These are phyloP conservation scores for Corythornis cristatus DNA, from an alignment of 2,113 vertebrate species.

Conservation along the genomic window DNA sequence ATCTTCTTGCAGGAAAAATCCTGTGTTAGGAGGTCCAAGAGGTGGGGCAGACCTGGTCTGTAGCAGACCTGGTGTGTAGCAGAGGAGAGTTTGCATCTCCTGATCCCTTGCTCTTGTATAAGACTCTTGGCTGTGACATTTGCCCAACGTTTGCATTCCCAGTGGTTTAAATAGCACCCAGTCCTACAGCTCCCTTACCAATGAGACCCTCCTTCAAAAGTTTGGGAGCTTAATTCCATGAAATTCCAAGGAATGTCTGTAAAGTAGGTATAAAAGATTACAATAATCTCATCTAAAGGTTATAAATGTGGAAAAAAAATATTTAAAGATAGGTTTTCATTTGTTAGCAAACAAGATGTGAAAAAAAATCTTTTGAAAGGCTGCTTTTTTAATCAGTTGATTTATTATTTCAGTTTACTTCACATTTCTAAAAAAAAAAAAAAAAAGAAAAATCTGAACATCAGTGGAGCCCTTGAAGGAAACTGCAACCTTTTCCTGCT, in stretches of 20 bases:
- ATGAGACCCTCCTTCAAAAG: background rate
- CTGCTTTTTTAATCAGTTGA: background rate
- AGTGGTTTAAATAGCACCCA: background rate
- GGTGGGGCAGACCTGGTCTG: background rate
- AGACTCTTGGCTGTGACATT: background rate
- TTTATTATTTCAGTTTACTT: background rate
- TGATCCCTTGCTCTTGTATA: background rate
- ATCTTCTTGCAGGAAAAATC: background rate
- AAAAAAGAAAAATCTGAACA: background rate
- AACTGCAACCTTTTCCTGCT: constrained; percentile 3
- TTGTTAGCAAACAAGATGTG: background rate
- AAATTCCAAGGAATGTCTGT: background rate
- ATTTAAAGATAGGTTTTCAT: background rate
- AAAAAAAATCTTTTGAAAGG: background rate
- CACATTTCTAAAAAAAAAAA: background rate
- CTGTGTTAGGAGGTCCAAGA: rapidly evolving
- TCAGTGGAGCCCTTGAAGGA: background rate
- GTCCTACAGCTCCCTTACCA: background rate
- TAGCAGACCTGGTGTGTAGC: background rate
- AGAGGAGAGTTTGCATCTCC: background rate
- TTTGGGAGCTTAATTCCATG: background rate
- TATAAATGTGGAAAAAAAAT: background rate
- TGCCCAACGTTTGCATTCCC: rapidly evolving
- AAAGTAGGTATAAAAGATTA: background rate
- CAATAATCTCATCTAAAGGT: background rate